Base-by-base conservation (phyloP, 2,797 vertebrate genomes). In the Thunnus albacares region DNA sequence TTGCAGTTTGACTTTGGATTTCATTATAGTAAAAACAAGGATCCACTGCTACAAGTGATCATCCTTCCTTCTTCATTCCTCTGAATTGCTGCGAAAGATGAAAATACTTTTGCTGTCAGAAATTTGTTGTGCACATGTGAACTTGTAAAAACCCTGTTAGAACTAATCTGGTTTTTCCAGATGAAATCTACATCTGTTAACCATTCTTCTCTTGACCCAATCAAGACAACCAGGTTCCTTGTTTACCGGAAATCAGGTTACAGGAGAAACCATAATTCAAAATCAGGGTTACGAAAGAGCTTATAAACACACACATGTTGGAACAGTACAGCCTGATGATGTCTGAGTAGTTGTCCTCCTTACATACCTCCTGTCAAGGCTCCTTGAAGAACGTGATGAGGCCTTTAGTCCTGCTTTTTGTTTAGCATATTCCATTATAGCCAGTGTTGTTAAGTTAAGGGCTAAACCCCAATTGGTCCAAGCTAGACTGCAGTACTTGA, bases 331-430 rank as follows among this genome's bases (percentile, higher is more conserved):
- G 33, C 51, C 70, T 17, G 13, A 64, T 75, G 60, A 55, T 55
- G 10, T 45, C 22, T 60, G 33, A 2, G 11, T 30, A 70, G 70
- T 38, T 71, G 60, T 55, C 38, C 59, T 65, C 5, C 14, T 70
- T 76, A 89, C 92, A 80, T 90, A 93, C 90, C 92, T 92, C 71
- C 43, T 80, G 68, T 79, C 51, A 80, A 58, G 64, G 53, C 58
- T 87, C 75, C 47, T 81, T 55, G 26, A 80, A 71, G 71, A 81
- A 74, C 58, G 61, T 7, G 52, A 79, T 49, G 60, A 64, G 11
- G 38, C 58, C 35, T 81, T 53, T 63, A 70, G 61, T 85, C 86
- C 82, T 71, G 52, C 18, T 83, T 82, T 86, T 56, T 80, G 59
- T 59, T 74, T 73, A 33, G 59, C 57, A 67, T 71, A 80, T 74